Evolutionary conservation across 2,113 vertebrate species (phyloP), one percentile per base, ranked within the genome.

Genomic region (Stictonetta naevosa): DNA sequence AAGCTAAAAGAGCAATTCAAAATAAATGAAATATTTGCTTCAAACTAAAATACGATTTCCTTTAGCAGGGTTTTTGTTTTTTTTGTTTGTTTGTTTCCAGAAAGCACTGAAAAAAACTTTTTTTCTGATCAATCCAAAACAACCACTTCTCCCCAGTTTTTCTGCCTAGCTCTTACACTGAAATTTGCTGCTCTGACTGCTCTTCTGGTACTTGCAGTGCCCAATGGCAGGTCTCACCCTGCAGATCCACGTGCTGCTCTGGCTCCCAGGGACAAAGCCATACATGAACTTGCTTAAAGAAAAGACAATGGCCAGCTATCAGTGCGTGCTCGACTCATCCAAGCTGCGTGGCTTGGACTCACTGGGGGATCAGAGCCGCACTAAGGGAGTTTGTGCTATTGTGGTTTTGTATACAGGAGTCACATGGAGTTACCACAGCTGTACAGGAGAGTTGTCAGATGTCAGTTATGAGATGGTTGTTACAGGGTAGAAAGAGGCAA

Each of bases 181-280:
- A 44, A 56, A 55, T 15, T 2, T 67, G 69, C 36, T 38, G 18
- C 8, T 73, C 48, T 69, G 53, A 10, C 34, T 66, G 67, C 72
- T 68, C 38, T 38, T 13, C 15, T 29, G 63, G n/a, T 62, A 48
- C 34, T 87, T 38, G 55, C 16, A 44, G 29, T 26, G 52, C 38
- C 28, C 3, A 0, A 13, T 0, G 16, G 21, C 36, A 80, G 26
- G n/a, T 46, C 22, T 44, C 64, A 50, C 26, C 4, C 0, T 34
- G 62, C 3, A 5, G 48, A 68, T 38, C 29, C 59, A 14, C 1
- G 44, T n/a, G 63, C 22, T 42, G 60, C 12, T 48, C 46, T 44
- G 71, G 59, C 74, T 86, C 29, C 48, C 50, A 5, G 3, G 64
- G 55, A 81, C 64, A 44, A 46, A 50, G 34, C 31, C 33, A 33